A percentile compares a stretch with the other conserved stretches of the same genome.
Conservation (phyloP, 1,140 invertebrate species). For the Polyergus mexicanus region DNA sequence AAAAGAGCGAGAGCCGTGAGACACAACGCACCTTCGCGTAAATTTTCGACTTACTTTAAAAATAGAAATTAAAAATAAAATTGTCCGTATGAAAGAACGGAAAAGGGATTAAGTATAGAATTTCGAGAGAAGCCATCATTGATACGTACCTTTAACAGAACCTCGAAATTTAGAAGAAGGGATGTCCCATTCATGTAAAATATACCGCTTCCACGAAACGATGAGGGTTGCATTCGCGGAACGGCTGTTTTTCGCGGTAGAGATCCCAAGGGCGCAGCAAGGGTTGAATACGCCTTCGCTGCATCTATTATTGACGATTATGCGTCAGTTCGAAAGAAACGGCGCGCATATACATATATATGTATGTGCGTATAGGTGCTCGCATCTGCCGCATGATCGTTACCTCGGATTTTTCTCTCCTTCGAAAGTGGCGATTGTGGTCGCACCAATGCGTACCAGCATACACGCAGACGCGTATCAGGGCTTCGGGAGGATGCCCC, state of each 20-base stretch:
- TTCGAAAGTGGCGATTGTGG: constrained; percentile 65
- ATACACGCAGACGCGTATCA: constrained; percentile 63
- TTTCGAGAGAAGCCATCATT: not conserved
- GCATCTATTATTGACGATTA: constrained; percentile 68
- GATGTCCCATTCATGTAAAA: constrained; percentile 39
- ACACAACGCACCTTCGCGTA: not conserved
- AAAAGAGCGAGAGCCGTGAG: too few relatives aligned
- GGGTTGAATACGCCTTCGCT: constrained; percentile 54
- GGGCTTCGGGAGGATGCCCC: constrained; percentile 39
- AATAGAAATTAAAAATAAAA: not conserved
- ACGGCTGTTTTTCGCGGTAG: constrained; percentile 48
- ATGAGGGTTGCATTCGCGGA: constrained; percentile 30
- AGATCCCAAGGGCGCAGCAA: not conserved
- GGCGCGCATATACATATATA: constrained; percentile 25
- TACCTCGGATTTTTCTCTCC: constrained; percentile 69
- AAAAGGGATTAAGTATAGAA: not conserved
- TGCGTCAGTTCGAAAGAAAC: constrained; percentile 54
- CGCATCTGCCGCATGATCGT: constrained; percentile 75
- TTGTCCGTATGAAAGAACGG: not conserved
- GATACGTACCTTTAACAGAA: not conserved
- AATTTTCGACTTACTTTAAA: not conserved
- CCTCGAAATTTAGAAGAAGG: not conserved
- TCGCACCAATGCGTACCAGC: constrained; percentile 49
- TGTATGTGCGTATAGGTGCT: constrained; percentile 36
- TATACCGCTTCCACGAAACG: not conserved